Evolutionary conservation across 1,140 invertebrate genomes (phyloP), one percentile per base, ranked within the genome.

Genomic region (Polyergus mexicanus): DNA sequence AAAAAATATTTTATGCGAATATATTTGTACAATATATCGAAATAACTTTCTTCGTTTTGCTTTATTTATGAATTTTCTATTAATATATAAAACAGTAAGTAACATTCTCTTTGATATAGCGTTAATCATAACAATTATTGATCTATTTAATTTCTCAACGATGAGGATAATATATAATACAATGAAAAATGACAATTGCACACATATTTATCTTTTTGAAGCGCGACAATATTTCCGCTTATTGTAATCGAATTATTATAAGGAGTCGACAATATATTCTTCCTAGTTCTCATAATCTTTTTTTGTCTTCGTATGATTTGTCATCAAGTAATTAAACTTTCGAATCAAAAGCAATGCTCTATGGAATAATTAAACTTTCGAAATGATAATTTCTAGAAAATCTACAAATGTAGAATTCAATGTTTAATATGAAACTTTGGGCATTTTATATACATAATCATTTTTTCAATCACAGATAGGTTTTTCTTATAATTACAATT

Each of bases 171-270:
- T 65, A 10, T 0, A 72, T 19, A n/a, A n/a, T 56, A n/a, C 3
- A 16, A 76, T 60, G 10, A 58, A 19, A 41, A 62, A 13, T 10
- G 2, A 75, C 4, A 16, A 5, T 32, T 2, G 2, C 25, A 28
- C 38, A n/a, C 32, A 1, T 32, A 47, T 16, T 63, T 16, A 13
- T 28, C 13, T n/a, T 16, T n/a, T 41, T 25, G 7, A 2, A 41
- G 11, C 10, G 38, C 44, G 25, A 44, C 19, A 44, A 22, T n/a
- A 4, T 44, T 13, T 44, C 19, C 28, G 44, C 13, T 11, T 47
- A 7, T 60, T 75, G 3, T 60, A 76, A 76, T 28, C 35, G 8
- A 22, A 75, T 44, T 41, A 41, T 75, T 74, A 58, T 5, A 62
- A 41, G 3, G 13, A 13, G 5, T 69, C 16, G 51, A 35, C 13